Conservation (phyloP, 1,140 invertebrate species). For the Papilio polytes region DNA sequence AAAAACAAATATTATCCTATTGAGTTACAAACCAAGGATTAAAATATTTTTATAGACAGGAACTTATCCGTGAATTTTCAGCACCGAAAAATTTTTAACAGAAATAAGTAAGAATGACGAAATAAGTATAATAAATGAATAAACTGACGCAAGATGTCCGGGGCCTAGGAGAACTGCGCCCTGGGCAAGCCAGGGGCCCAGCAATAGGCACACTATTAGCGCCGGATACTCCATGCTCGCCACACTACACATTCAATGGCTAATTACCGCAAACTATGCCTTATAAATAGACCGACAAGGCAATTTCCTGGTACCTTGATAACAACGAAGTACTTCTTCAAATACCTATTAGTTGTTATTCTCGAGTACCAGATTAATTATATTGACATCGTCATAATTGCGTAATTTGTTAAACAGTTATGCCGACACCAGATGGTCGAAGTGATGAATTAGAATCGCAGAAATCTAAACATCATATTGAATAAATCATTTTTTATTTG, state of each 20-base stretch:
- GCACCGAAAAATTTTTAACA: no score
- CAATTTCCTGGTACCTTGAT: background rate
- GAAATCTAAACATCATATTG: background rate
- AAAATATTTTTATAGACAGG: no score
- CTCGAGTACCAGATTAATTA: background rate
- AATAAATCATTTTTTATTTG: no score
- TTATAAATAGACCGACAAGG: background rate
- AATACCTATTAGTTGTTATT: background rate
- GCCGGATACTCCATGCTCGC: background rate
- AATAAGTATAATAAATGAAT: background rate
- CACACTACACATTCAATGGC: background rate
- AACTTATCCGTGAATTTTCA: no score
- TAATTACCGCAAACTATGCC: background rate
- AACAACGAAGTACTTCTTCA: background rate
- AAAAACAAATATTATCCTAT: background rate
- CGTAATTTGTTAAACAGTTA: background rate
- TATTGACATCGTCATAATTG: background rate
- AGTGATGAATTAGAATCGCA: background rate
- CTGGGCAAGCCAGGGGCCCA: background rate
- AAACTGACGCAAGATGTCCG: background rate
- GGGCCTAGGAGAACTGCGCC: background rate
- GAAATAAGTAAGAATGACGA: no score
- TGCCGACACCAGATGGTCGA: background rate
- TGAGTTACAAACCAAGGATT: no score
- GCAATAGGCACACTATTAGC: background rate